Conservation (phyloP, 92 coral and sea anemone genomes). For the Zoanthus solanderi region DNA sequence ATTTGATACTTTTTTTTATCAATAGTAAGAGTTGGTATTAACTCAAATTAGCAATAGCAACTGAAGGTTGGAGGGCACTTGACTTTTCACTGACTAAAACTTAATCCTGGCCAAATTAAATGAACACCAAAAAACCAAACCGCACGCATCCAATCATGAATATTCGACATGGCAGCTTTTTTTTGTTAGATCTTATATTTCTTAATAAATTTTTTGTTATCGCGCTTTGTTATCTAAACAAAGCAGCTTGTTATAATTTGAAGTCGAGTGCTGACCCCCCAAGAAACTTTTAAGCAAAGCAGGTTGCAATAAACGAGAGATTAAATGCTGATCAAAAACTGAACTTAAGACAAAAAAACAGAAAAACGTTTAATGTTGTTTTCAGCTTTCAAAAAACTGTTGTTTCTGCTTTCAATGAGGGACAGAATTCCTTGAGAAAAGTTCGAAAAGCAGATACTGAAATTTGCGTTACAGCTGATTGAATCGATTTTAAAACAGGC, state of each 20-base stretch:
- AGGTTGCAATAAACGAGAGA: slow-evolving; percentile 23
- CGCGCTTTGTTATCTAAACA: slow-evolving; percentile 24
- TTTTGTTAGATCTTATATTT: background rate
- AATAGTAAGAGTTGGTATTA: background rate
- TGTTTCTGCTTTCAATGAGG: background rate
- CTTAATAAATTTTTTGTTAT: slow-evolving; percentile 1
- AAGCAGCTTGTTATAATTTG: slow-evolving; percentile 17
- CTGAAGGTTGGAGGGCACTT: slow-evolving; percentile 5
- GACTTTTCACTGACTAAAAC: slow-evolving; percentile 9
- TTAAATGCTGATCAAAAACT: background rate
- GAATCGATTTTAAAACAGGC: slow-evolving; percentile 17
- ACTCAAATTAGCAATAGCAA: slow-evolving; percentile 8
- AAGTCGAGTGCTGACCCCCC: slow-evolving; percentile 38
- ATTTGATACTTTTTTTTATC: slow-evolving; percentile 8
- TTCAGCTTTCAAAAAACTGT: background rate
- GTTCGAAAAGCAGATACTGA: slow-evolving; percentile 40
- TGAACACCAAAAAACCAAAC: slow-evolving; percentile 29
- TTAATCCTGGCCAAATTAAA: slow-evolving; percentile 17
- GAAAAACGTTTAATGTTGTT: background rate
- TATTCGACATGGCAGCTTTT: slow-evolving; percentile 4
- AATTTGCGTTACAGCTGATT: slow-evolving; percentile 22
- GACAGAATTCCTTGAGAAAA: slow-evolving; percentile 16
- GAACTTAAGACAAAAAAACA: background rate
- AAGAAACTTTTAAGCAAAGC: slow-evolving; percentile 28
- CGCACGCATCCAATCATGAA: slow-evolving; percentile 40